These are phyloP conservation scores for Habropoda laboriosa DNA, from an alignment of 1,140 invertebrate species.

Conservation along the genomic window DNA sequence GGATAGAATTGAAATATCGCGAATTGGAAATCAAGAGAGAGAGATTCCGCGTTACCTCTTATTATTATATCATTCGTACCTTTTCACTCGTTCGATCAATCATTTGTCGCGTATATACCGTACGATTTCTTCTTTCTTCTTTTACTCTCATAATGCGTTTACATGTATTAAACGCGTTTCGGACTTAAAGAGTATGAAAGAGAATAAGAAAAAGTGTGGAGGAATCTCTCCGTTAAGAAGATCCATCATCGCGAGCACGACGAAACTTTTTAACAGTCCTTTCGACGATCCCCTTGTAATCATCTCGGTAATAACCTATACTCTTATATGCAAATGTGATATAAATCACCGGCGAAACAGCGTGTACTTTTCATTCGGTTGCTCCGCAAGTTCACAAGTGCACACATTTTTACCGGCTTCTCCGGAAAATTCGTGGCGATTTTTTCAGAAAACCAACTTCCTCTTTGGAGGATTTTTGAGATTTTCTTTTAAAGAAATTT, in stretches of 20 bases:
- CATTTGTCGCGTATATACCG: neutral
- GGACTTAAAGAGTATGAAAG: neutral
- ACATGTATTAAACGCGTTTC: no score
- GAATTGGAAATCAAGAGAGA: neutral
- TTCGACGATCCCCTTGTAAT: neutral
- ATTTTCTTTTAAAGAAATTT: no score
- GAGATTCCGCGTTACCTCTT: neutral
- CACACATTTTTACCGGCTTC: neutral
- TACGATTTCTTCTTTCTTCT: neutral
- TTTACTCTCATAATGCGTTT: neutral
- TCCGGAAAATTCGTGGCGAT: neutral
- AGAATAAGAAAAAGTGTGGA: neutral
- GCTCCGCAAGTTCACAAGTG: neutral
- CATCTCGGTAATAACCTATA: constrained; percentile 19
- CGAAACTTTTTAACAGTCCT: constrained; percentile 3
- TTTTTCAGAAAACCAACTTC: no score
- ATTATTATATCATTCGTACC: neutral
- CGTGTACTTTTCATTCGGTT: no score
- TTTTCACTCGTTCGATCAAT: neutral
- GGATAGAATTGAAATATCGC: neutral
- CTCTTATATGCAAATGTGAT: neutral
- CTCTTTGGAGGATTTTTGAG: no score
- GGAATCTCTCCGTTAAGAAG: neutral
- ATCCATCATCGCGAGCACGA: neutral
- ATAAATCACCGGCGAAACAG: constrained; percentile 12